phyloP scores from a whole-genome alignment of 1,140 invertebrate species.

The Lordiphosa clarofinis region DNA sequence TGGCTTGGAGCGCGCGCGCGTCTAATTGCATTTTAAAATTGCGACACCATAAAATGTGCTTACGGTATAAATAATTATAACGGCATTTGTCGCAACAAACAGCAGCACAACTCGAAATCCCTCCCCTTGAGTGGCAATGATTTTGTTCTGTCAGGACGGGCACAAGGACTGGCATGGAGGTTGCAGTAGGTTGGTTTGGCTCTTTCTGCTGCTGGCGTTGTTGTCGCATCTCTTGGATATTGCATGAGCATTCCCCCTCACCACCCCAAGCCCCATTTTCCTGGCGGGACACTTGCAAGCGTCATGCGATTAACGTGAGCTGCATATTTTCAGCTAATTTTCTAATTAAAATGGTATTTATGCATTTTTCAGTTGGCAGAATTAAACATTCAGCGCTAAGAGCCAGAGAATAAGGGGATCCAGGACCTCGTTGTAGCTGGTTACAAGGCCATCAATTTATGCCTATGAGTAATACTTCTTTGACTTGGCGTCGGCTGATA shows the following conservation, averaged over 20 bases:
- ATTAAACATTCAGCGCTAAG: conserved; percentile 54
- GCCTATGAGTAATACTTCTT: background rate
- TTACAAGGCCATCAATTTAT: background rate
- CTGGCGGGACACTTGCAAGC: conserved; percentile 23
- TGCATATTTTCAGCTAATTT: conserved; percentile 79
- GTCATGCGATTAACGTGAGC: conserved; percentile 77
- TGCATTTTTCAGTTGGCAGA: conserved; percentile 68
- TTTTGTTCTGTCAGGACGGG: conserved; percentile 54
- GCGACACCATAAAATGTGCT: conserved; percentile 78
- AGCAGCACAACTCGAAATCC: conserved; percentile 31
- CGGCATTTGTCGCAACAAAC: conserved; percentile 75
- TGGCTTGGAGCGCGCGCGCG: conserved; percentile 41
- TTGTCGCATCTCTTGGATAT: conserved; percentile 73
- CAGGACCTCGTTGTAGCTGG: background rate
- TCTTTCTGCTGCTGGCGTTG: conserved; percentile 28
- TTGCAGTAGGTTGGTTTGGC: conserved; percentile 20
- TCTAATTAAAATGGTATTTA: conserved; percentile 79
- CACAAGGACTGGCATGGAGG: conserved; percentile 10
- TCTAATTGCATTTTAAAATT: conserved; percentile 79
- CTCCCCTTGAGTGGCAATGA: conserved; percentile 53
- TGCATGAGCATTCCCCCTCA: conserved; percentile 44
- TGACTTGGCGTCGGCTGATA: no score
- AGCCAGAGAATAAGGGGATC: background rate
- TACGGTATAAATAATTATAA: conserved; percentile 78
- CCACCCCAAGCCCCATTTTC: conserved; percentile 28